A percentile compares a stretch with the other conserved stretches of the same genome.
Conservation (phyloP, 2,888 invertebrate species). For the Nemotelus nigrinus region DNA sequence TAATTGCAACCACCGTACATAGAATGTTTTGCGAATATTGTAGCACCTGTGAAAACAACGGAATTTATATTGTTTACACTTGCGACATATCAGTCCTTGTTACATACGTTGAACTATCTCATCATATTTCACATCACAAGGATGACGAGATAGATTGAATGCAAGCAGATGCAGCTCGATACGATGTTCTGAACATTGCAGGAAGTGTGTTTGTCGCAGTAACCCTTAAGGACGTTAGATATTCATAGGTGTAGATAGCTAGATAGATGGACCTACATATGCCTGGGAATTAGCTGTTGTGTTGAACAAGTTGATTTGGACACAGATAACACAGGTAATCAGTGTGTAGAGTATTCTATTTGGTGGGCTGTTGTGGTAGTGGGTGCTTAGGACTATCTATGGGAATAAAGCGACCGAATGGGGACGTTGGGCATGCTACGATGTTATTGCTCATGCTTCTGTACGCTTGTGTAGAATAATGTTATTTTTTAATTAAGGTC, state of each 20-base stretch:
- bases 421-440: background rate
- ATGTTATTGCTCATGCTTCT: background rate
- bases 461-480: background rate
- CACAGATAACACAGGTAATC: background rate
- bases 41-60: conserved; percentile 32
- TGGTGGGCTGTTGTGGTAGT: background rate
- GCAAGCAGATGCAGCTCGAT: too few species aligned
- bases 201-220: too few species aligned
- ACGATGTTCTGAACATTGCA: too few species aligned
- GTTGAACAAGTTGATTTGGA: background rate
- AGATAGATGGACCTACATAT: background rate
- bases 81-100: background rate
- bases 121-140: background rate
- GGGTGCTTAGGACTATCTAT: too few species aligned
- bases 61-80: conserved; percentile 28
- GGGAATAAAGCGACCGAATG: background rate
- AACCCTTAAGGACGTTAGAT: too few species aligned
- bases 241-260: too few species aligned
- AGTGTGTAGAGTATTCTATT: background rate
- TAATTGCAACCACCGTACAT: background rate
- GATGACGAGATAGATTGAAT: background rate
- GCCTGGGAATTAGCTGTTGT: background rate
- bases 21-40: background rate
- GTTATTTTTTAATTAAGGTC: conserved; percentile 27
- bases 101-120: background rate